Evolutionary conservation across 2,888 invertebrate genomes (phyloP).

Genomic region (Sphecodes monilicornis): DNA sequence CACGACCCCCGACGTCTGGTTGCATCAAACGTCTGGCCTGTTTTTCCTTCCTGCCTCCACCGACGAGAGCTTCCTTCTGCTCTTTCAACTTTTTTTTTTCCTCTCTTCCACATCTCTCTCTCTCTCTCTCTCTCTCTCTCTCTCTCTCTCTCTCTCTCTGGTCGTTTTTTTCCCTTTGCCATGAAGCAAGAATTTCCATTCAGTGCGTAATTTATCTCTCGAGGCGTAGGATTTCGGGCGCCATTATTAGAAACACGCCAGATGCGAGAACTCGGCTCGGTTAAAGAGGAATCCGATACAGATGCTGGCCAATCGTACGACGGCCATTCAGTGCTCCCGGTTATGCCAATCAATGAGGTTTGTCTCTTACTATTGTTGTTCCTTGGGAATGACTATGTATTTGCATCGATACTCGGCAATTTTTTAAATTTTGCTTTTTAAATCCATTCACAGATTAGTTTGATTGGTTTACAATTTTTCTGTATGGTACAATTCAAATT

Average conservation of each 20-base stretch:
- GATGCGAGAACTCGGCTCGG: background rate
- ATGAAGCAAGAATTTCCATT: constrained; percentile 37
- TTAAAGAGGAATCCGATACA: constrained; percentile 8
- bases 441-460: background rate
- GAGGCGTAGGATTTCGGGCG: background rate
- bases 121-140: background rate
- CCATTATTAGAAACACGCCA: constrained; percentile 4
- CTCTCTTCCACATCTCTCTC: too few species aligned
- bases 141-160: background rate
- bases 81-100: background rate
- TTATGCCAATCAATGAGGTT: background rate
- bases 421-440: background rate
- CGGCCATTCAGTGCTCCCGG: background rate
- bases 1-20: constrained; percentile 43
- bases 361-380: background rate
- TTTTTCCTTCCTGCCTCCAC: constrained; percentile 30
- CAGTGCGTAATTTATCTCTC: constrained; percentile 24
- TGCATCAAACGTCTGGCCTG: constrained; percentile 34
- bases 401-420: background rate
- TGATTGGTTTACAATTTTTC: background rate
- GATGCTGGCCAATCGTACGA: constrained; percentile 3
- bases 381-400: background rate
- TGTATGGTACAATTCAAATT: background rate
- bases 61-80: constrained; percentile 8
- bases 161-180: background rate